A percentile compares a stretch with the other conserved stretches of the same genome.
phyloP scores from a whole-genome alignment of 2,797 vertebrate genomes.

The Anolis apletophallus region DNA sequence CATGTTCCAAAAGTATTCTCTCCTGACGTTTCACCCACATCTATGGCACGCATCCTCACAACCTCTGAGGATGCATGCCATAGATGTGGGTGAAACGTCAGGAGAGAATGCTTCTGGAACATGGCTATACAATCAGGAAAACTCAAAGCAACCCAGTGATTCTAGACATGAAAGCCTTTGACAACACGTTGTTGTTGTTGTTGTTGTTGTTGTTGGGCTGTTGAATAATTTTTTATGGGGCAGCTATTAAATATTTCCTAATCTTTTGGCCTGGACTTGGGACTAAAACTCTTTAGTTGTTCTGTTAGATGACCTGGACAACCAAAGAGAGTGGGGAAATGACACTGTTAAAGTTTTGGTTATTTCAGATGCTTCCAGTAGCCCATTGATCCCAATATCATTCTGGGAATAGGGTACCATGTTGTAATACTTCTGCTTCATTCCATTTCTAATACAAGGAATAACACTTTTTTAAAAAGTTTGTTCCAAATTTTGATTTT shows the following conservation, averaged over 20 bases:
- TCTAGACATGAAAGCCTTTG: no score
- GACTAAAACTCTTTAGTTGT: not conserved
- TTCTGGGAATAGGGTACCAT: not conserved
- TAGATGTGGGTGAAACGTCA: no score
- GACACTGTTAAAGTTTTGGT: not conserved
- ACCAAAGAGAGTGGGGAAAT: not conserved
- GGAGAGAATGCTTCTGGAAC: no score
- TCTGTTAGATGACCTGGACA: not conserved
- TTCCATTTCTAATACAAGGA: not conserved
- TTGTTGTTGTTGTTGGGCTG: no score
- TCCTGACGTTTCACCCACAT: no score
- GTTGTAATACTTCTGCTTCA: not conserved
- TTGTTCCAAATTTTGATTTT: no score
- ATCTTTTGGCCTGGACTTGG: not conserved
- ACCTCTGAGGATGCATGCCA: no score
- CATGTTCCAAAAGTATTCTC: no score
- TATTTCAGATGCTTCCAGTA: not conserved
- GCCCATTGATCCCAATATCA: not conserved
- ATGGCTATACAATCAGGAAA: no score
- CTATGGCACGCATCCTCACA: no score
- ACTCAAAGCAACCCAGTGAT: no score
- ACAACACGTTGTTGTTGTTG: no score
- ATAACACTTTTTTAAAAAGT: not conserved
- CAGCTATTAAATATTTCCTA: not conserved
- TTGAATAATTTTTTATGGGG: not conserved